phyloP scores from a whole-genome alignment of 2,888 invertebrate species.

The Drosophila fungiperda region DNA sequence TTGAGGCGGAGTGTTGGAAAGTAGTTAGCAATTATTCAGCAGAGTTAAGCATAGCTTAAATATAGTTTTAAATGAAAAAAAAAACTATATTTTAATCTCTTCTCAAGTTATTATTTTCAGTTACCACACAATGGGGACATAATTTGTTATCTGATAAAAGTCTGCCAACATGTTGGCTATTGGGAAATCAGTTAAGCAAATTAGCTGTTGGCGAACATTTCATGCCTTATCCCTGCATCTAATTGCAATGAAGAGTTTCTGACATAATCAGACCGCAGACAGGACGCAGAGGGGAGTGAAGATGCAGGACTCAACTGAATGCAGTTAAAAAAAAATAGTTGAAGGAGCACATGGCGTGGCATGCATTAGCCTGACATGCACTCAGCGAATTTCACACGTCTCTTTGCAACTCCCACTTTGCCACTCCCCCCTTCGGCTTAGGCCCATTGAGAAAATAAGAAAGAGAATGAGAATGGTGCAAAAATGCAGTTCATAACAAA shows the following conservation, averaged over 20 bases:
- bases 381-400: slow-evolving; percentile 34
- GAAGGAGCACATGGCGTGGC: slow-evolving; percentile 47
- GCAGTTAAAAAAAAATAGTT: not conserved
- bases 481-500: slow-evolving; percentile 53
- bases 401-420: not conserved
- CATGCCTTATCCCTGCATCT: slow-evolving; percentile 70
- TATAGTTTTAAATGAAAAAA: not conserved
- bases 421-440: not conserved
- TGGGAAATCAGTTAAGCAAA: slow-evolving; percentile 23
- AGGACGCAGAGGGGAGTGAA: not conserved
- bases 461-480: slow-evolving; percentile 33
- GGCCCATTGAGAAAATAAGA: slow-evolving; percentile 28
- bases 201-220: slow-evolving; percentile 43
- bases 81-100: not conserved
- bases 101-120: not conserved
- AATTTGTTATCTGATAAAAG: slow-evolving; percentile 34
- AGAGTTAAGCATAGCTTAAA: not conserved
- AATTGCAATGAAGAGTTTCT: slow-evolving; percentile 66
- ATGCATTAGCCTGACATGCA: slow-evolving; percentile 69
- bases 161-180: slow-evolving; percentile 30
- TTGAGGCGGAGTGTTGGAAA: not conserved
- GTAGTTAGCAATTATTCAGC: not conserved
- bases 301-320: slow-evolving; percentile 7
- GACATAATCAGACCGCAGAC: slow-evolving; percentile 54
- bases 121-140: slow-evolving; percentile 20